Conservation (phyloP, 2,888 invertebrate genomes). For the Agriotes lineatus region DNA sequence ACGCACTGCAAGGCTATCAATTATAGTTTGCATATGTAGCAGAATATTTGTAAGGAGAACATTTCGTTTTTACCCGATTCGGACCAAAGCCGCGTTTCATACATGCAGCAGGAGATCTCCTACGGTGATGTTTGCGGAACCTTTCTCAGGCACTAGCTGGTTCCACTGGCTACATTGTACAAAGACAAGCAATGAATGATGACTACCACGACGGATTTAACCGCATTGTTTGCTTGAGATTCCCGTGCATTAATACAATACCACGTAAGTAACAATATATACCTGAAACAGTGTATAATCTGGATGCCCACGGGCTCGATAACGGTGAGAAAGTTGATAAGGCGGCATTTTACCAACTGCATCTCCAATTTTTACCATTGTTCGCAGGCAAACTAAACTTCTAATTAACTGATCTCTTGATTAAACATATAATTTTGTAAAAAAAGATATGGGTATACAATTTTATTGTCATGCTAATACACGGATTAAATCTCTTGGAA, state of each 20-base stretch:
- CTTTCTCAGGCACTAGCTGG: constrained; percentile 53
- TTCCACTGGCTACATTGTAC: constrained; percentile 51
- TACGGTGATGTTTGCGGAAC: constrained; percentile 55
- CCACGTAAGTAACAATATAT: constrained; percentile 35
- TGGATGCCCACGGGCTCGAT: constrained; percentile 15
- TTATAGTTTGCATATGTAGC: constrained; percentile 25
- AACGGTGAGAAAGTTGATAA: constrained; percentile 18
- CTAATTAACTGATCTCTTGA: constrained; percentile 9
- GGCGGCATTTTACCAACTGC: not conserved
- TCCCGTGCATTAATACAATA: constrained; percentile 45
- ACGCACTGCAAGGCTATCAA: constrained; percentile 25
- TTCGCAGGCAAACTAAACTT: not conserved
- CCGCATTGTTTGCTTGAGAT: constrained; percentile 48
- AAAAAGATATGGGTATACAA: not conserved
- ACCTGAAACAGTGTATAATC: constrained; percentile 27
- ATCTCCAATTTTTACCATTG: constrained; percentile 8
- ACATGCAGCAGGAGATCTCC: constrained; percentile 50
- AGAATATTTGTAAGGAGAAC: constrained; percentile 25
- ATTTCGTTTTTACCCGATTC: constrained; percentile 6
- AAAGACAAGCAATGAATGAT: constrained; percentile 56
- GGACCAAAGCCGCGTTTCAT: constrained; percentile 30
- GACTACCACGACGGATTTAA: constrained; percentile 51
- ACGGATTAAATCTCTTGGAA: not conserved
- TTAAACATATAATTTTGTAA: constrained; percentile 11
- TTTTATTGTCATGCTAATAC: constrained; percentile 12